Base-by-base conservation (phyloP, 2,797 vertebrate species). In the Trichosurus vulpecula region DNA sequence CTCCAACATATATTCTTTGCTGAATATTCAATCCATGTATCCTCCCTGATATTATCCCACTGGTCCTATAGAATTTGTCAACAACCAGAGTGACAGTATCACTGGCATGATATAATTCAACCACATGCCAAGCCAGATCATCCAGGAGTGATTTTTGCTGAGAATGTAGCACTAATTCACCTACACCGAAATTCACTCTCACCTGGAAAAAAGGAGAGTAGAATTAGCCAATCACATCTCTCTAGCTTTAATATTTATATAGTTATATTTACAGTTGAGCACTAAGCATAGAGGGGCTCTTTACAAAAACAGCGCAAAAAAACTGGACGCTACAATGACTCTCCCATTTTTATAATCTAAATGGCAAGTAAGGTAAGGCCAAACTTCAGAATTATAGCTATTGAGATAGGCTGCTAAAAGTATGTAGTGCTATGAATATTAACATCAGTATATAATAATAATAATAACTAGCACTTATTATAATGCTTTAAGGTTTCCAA, bases 81-180 rank as follows among this genome's bases (percentile, higher is more conserved):
- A 99, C 97, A 92, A 98, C 98, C 94, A 99, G 94, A 29, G 97
- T 99, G 96, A 99, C 91, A 58, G 98, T 98, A 95, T 98, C 94
- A 54, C 93, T 97, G 95, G 98, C 97, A 94, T 99, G 99, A 91
- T 91, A 96, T 16, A 99, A 93, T 97, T 99, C 99, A 96, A 99
- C 97, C 0, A 98, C 98, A 97, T 99, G 99, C 99, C 99, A 99
- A 61, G 98, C 98, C 97, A 99, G 98, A 98, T 99, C 99, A 35
- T 99, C 99, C 95, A 99, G 97, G 90, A 96, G 99, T 94, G 98
- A 98, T 58, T 98, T 98, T 96, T 96, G 98, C 6, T 99, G 99
- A 92, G 99, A 99, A 96, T 98, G 97, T 66, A 99, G 98, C 25
- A 99, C 89, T 54, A 57, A 97, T 95, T 99, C 99, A 47, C 98